These are phyloP conservation scores for Altica lythri DNA, from an alignment of 2,888 invertebrate genomes.

Conservation along the genomic window DNA sequence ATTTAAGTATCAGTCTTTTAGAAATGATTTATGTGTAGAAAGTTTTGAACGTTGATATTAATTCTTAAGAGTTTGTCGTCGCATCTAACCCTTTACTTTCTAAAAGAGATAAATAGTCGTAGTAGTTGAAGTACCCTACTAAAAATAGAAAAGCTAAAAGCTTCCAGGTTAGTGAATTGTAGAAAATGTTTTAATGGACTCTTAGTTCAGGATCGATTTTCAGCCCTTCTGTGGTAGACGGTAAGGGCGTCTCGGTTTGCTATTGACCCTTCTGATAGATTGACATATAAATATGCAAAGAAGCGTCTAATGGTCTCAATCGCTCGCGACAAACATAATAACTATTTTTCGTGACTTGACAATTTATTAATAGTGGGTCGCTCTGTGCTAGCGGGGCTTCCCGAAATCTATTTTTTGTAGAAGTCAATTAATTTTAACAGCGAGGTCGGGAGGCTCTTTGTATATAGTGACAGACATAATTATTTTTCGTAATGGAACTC, in stretches of 20 bases:
- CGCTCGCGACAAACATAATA: constrained; percentile 38
- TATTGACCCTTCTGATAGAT: constrained; percentile 49
- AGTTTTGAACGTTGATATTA: not conserved
- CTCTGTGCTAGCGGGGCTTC: constrained; percentile 28
- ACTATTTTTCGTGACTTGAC: constrained; percentile 39
- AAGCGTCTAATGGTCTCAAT: constrained; percentile 43
- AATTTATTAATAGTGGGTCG: constrained; percentile 34
- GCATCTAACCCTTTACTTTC: constrained; percentile 17
- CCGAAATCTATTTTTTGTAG: constrained; percentile 30
- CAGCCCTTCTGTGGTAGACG: constrained; percentile 47
- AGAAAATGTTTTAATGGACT: constrained; percentile 51
- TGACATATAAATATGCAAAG: constrained; percentile 51
- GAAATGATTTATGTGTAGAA: too few relatives aligned
- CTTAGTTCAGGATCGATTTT: constrained; percentile 48
- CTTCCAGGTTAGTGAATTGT: constrained; percentile 50
- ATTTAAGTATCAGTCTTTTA: too few relatives aligned
- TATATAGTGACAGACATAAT: constrained; percentile 32
- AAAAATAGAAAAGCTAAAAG: constrained; percentile 48
- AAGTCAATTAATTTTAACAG: constrained; percentile 30
- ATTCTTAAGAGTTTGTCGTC: constrained; percentile 16
- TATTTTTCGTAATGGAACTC: constrained; percentile 30
- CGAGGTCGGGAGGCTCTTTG: constrained; percentile 28
- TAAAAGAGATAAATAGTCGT: constrained; percentile 15
- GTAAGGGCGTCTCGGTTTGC: constrained; percentile 45
- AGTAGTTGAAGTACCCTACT: constrained; percentile 25